Evolutionary conservation across 2,888 invertebrate species (phyloP).

Genomic region (Bellardia pandia): DNA sequence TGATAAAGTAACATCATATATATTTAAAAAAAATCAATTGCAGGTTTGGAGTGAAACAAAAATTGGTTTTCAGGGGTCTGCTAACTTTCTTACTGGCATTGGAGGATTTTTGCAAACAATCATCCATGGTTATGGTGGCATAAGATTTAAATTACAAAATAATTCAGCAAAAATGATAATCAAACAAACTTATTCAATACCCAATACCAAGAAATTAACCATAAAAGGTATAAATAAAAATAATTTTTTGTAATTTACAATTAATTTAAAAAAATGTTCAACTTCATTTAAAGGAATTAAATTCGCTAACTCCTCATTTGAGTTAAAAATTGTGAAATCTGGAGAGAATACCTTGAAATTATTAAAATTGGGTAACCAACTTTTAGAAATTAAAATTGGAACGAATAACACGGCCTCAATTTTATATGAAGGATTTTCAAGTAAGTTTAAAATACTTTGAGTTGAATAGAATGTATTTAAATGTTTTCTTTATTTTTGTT

Average conservation of each 20-base stretch:
- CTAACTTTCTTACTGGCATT: slow-evolving; percentile 87
- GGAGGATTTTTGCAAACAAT: slow-evolving; percentile 87
- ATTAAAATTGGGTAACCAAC: slow-evolving; percentile 58
- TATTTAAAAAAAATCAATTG: neutral
- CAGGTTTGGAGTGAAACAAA: slow-evolving; percentile 87
- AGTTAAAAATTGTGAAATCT: slow-evolving; percentile 64
- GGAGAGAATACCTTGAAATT: slow-evolving; percentile 57
- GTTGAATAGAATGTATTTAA: neutral
- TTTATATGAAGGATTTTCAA: slow-evolving; percentile 72
- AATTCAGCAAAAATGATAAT: slow-evolving; percentile 68
- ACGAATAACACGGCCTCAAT: neutral
- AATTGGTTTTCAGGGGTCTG: slow-evolving; percentile 85
- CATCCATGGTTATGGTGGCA: slow-evolving; percentile 86
- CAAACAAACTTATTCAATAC: slow-evolving; percentile 54
- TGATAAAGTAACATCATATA: neutral
- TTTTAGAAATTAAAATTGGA: slow-evolving; percentile 61
- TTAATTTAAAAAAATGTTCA: neutral
- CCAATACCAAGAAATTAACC: slow-evolving; percentile 56
- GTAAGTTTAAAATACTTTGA: slow-evolving; percentile 66
- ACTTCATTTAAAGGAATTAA: slow-evolving; percentile 76
- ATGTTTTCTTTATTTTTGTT: slow-evolving; percentile 33
- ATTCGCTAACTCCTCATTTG: slow-evolving; percentile 77
- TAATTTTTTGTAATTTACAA: neutral
- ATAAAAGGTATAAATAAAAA: slow-evolving; percentile 69
- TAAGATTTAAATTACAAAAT: slow-evolving; percentile 84